Percentiles rank a stretch among this genome's conserved stretches.
Conservation (phyloP, 2,888 invertebrate species). For the Ophioninae sp. region DNA sequence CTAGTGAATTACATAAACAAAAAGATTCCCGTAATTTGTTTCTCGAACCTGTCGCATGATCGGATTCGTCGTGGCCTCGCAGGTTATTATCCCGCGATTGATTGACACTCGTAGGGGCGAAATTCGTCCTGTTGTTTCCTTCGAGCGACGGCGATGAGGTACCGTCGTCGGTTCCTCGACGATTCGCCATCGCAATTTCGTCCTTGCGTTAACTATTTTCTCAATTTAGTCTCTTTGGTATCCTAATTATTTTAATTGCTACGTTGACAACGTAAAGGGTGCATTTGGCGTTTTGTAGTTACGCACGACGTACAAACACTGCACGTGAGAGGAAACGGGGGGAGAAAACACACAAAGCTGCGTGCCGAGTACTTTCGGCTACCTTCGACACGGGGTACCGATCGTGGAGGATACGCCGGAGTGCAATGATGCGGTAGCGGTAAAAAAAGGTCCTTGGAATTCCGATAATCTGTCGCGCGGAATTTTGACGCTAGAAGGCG, state of each 20-base stretch:
- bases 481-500: too few species aligned
- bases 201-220: neutral
- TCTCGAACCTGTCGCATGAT: constrained; percentile 67
- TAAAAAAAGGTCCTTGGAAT: too few species aligned
- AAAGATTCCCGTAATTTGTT: neutral
- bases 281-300: neutral
- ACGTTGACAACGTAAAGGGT: constrained; percentile 1
- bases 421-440: too few species aligned
- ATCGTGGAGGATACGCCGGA: too few species aligned
- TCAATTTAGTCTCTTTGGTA: neutral
- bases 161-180: constrained; percentile 51
- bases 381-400: too few species aligned
- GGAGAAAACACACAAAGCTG: neutral
- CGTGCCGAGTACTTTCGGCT: too few species aligned
- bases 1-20: constrained; percentile 7
- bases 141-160: constrained; percentile 63
- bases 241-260: neutral
- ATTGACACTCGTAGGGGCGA: constrained; percentile 20
- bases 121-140: constrained; percentile 37
- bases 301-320: constrained; percentile 12
- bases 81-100: constrained; percentile 30
- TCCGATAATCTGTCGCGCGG: too few species aligned
- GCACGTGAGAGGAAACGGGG: constrained; percentile 18
- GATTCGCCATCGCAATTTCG: constrained; percentile 66
- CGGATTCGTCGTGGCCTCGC: constrained; percentile 60